These are phyloP conservation scores for Zosterops lateralis DNA, from an alignment of 2,113 vertebrate species.

Conservation along the genomic window DNA sequence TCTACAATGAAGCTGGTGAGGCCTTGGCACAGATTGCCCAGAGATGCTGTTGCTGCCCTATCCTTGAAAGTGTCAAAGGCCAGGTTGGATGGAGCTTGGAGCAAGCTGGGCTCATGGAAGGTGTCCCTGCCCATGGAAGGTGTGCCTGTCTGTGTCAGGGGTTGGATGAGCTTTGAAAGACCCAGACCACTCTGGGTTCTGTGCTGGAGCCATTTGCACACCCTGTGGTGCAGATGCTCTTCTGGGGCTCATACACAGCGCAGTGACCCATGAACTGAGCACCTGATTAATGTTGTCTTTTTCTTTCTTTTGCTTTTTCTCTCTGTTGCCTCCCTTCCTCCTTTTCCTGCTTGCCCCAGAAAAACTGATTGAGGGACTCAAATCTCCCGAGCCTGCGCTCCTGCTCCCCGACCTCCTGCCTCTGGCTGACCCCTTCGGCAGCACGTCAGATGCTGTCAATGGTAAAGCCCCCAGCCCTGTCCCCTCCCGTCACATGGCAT, in stretches of 20 bases:
- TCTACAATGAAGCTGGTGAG: accelerated
- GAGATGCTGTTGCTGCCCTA: neutral
- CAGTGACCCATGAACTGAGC: neutral
- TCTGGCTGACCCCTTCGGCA: slow-evolving; percentile 85
- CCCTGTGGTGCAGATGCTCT: neutral
- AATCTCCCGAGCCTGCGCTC: slow-evolving; percentile 87
- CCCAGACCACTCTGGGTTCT: neutral
- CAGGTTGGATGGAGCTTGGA: neutral
- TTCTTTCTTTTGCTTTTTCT: neutral
- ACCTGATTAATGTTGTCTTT: neutral
- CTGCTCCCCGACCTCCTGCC: slow-evolving; percentile 89
- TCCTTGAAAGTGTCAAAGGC: neutral
- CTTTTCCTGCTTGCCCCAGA: slow-evolving; percentile 75
- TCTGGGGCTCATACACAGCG: neutral
- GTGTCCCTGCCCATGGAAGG: neutral
- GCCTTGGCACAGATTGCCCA: neutral
- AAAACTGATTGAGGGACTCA: slow-evolving; percentile 92
- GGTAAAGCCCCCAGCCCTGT: slow-evolving; percentile 61
- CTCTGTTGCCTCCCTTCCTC: slow-evolving; percentile 48
- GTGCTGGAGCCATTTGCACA: neutral
- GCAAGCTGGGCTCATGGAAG: neutral
- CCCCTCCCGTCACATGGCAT: neutral
- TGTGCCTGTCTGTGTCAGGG: neutral
- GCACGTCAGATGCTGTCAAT: slow-evolving; percentile 78
- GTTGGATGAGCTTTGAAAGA: neutral